Percentiles rank a stretch among this genome's conserved stretches.
phyloP scores from a whole-genome alignment of 2,797 vertebrate genomes.

The Scleropages formosus region DNA sequence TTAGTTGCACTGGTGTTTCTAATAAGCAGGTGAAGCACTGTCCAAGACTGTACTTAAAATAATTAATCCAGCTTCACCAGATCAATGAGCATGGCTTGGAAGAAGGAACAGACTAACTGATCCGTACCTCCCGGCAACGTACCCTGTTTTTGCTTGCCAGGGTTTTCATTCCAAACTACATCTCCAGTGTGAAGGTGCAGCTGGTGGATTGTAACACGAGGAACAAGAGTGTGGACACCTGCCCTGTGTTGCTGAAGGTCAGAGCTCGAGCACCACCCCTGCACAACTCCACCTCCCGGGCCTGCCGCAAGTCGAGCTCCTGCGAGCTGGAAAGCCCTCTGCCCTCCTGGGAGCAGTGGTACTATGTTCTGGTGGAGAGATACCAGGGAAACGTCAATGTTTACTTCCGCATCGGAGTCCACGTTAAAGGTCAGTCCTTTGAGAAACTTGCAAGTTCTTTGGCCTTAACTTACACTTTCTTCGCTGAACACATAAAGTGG shows the following conservation, averaged over 20 bases:
- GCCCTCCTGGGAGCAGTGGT: slow-evolving; percentile 95
- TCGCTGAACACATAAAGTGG: too few species aligned
- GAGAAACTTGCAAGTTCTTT: background rate
- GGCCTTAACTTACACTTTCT: too few species aligned
- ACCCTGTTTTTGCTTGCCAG: slow-evolving; percentile 57
- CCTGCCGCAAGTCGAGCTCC: slow-evolving; percentile 76
- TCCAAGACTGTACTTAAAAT: background rate
- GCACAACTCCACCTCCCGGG: slow-evolving; percentile 88
- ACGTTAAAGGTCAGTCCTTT: slow-evolving; percentile 82
- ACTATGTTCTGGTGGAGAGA: slow-evolving; percentile 91
- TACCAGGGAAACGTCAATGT: slow-evolving; percentile 72
- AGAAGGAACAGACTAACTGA: background rate
- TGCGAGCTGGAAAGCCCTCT: slow-evolving; percentile 81
- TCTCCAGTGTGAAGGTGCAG: slow-evolving; percentile 84
- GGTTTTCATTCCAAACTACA: slow-evolving; percentile 94
- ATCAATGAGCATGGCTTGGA: background rate
- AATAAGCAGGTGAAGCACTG: background rate
- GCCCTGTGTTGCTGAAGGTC: slow-evolving; percentile 86
- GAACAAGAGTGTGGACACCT: slow-evolving; percentile 71
- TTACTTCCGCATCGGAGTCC: slow-evolving; percentile 86
- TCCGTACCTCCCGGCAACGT: background rate
- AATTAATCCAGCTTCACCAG: background rate
- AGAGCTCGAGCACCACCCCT: slow-evolving; percentile 89
- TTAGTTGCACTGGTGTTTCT: background rate
- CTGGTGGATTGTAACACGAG: slow-evolving; percentile 80